Evolutionary conservation across 2,888 invertebrate genomes (phyloP), one percentile per base, ranked within the genome.

Genomic region (Thysanoteuthis rhombus): DNA sequence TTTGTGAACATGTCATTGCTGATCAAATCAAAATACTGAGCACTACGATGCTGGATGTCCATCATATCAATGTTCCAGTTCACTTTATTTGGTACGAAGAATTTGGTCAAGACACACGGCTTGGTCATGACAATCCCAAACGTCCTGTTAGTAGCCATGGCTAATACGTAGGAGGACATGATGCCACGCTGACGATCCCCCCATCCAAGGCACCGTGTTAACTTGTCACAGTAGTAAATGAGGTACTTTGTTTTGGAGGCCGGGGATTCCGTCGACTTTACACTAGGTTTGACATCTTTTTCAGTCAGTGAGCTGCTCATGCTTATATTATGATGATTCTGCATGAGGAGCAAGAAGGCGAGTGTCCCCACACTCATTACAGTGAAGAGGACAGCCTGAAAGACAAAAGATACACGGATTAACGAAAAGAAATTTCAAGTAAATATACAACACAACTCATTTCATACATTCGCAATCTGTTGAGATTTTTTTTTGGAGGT

Each of bases 171-270:
- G 36, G 93, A 93, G 42, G 94, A 92, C 47, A 94, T 92, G 5
- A 95, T 32, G 3, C 94, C 94, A 25, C 94, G 92, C 89, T 95
- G 95, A 19, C 95, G 52, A 47, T 95, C 95, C 28, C 94, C 94
- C 93, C 94, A 94, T 2, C 95, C 95, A 8, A 94, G 94, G 58
- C 95, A 95, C 42, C 92, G 93, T 22, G 42, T 89, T 45, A 40
- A 93, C 10, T n/a, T 22, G 75, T 95, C 94, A 90, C 95, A 95
- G 25, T 94, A 12, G 75, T 94, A 95, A 93, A 95, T 93, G 32
- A 95, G 89, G 92, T 94, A 95, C 38, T 94, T 94, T 25, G 47
- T 45, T 36, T 40, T 38, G n/a, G 93, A 36, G 45, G n/a, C 36
- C 12, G 92, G 92, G 22, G 93, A 45, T 39, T 58, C 52, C 19